A percentile compares a stretch with the other conserved stretches of the same genome.
Evolutionary conservation across 1,140 invertebrate genomes (phyloP).

Genomic region (Mycetomoellerius zeteki): DNA sequence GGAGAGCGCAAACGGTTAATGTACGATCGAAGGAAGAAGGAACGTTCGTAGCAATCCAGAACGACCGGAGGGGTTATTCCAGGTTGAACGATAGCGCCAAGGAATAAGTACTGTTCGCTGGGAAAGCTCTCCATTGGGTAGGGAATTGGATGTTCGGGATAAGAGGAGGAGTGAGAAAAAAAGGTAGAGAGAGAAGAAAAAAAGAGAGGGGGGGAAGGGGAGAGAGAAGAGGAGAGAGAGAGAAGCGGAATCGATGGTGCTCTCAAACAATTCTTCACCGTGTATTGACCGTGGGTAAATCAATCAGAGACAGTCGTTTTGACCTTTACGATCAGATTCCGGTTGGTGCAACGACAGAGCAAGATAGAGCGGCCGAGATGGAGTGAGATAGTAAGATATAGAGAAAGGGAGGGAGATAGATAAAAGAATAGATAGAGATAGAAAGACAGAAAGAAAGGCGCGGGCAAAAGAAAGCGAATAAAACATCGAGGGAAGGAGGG

Average conservation of each 20-base stretch:
- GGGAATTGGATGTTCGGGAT: constrained; percentile 74
- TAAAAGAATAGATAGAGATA: background rate
- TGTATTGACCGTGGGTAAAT: constrained; percentile 78
- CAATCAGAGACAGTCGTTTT: constrained; percentile 78
- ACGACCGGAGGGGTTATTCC: constrained; percentile 69
- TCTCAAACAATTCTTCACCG: constrained; percentile 73
- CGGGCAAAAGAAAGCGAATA: constrained; percentile 17
- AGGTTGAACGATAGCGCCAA: constrained; percentile 71
- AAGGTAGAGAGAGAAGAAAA: background rate
- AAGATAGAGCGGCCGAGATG: background rate
- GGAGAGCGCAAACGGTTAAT: constrained; percentile 69
- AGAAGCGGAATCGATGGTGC: constrained; percentile 59
- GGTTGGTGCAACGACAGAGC: constrained; percentile 41
- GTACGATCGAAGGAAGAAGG: constrained; percentile 65
- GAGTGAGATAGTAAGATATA: background rate
- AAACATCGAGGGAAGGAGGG: background rate
- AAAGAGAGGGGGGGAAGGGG: background rate
- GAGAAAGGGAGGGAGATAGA: background rate
- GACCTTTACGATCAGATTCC: constrained; percentile 76
- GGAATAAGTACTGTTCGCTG: constrained; percentile 72
- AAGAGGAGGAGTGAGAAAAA: constrained; percentile 8
- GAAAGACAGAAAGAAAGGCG: background rate
- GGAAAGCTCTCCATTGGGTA: constrained; percentile 70
- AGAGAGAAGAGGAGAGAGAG: background rate
- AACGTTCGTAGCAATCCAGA: constrained; percentile 63